Evolutionary conservation across 2,797 vertebrate genomes (phyloP), one percentile per base, ranked within the genome.

Genomic region (Sitta carolinensis): DNA sequence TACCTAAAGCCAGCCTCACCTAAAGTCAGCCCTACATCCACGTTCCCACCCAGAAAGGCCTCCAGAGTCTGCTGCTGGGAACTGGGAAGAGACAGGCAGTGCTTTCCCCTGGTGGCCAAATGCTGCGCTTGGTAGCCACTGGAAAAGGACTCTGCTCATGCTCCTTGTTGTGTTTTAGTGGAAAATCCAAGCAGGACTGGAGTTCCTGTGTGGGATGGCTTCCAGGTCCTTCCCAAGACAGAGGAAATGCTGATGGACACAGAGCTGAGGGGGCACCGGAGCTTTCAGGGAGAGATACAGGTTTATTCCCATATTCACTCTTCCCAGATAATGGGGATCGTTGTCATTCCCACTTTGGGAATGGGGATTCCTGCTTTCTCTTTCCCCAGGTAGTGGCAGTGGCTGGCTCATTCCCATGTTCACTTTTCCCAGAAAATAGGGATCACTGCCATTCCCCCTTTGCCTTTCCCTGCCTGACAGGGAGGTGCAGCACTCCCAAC

Each of bases 11-110:
- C 36, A 36, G 36, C 36, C 36, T 36, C 36, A 36, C 36, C 36
- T 23, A 10, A 62, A 2, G 29, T 12, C 83, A 62, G 3, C 55
- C 36, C 55, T 3, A 2, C 5, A 30, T 68, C 64, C 45, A 7
- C 5, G 1, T 23, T 43, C 59, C 58, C 54, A 55, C 40, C n/a
- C 13, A 0, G 19, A 1, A 63, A 34, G 27, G 7, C 7, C n/a
- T 40, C 52, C 18, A 9, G 43, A 19, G 7, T 30, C 40, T n/a
- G 3, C 40, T 52, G 70, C 29, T 30, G 77, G 29, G 12, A 68
- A 6, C 0, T 4, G 52, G 54, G 26, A 55, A 25, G 45, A 30
- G 36, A 5, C 12, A 2, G 1, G 0, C 0, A 0, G 34, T 38
- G 30, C 11, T 23, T 59, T 55, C n/a, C 69, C 48, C 25, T 30